phyloP scores from a whole-genome alignment of 2,797 vertebrate species.

The Coluber constrictor region DNA sequence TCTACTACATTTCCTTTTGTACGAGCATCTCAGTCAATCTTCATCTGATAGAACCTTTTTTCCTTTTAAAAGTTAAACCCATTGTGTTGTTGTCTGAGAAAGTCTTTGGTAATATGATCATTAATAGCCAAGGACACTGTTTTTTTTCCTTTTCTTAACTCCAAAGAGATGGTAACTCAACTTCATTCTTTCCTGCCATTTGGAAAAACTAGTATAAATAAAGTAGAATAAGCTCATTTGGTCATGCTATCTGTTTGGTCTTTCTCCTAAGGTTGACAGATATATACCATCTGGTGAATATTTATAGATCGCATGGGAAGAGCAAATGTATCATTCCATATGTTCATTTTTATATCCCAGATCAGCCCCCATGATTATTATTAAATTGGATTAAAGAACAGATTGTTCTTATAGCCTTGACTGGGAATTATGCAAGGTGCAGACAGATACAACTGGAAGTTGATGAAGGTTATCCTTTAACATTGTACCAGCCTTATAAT shows the following conservation, averaged over 20 bases:
- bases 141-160: background rate
- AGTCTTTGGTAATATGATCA: background rate
- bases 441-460: background rate
- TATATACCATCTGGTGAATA: background rate
- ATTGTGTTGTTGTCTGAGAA: background rate
- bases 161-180: background rate
- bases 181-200: background rate
- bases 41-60: background rate
- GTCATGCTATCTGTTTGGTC: background rate
- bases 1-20: too few relatives aligned
- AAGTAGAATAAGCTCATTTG: background rate
- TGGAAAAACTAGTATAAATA: background rate
- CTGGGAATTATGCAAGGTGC: background rate
- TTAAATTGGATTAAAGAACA: background rate
- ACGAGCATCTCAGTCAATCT: background rate
- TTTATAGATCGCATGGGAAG: background rate
- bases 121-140: background rate
- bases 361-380: background rate
- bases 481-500: background rate
- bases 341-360: background rate
- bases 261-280: background rate
- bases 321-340: background rate
- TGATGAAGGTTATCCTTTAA: background rate
- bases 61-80: background rate
- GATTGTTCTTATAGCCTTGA: background rate